Base-by-base conservation (phyloP, 2,888 invertebrate species). In the Mylabris sibirica region DNA sequence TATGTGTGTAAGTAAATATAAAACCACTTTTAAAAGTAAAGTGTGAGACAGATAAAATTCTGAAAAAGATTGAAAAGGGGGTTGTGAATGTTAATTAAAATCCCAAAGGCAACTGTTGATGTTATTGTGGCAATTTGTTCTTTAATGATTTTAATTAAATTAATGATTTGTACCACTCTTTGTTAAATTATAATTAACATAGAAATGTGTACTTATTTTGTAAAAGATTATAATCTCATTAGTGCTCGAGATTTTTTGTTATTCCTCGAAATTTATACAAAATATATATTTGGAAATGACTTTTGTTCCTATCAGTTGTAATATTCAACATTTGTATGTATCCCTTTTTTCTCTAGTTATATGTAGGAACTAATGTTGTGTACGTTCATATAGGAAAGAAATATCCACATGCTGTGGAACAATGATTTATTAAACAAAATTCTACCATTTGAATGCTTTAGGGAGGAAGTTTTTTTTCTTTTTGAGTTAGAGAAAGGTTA, bases 81-180 rank as follows among this genome's bases (percentile, higher is more conserved):
- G 12, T 53, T 11, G 53, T 24, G 22, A 53, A 53, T 53, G 12
- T 14, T 53, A 53, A 53, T 53, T 53, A 53, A 53, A 53, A 53
- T 53, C 53, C 3, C 22, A 53, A 11, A 24, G 24, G 53, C 53
- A 53, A 53, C 24, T 53, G 53, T 53, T 49, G 49, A 20, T 49
- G 49, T 49, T 20, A 8, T 20, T 53, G 12, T 24, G 11, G 1
- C 8, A 22, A 24, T 22, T 53, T 53, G 22, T 53, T 53, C 53
- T 24, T 24, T 4, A 24, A 22, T 22, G 53, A 24, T 53, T 24
- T 53, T 24, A 53, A 53, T 53, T 53, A 53, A 53, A 53, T 24
- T 53, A 53, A 24, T 53, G 53, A 53, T 53, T 49, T 49, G 49
- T 49, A 22, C 49, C 8, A 9, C 20, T 20, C 49, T 49, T 49